Percentiles rank a stretch among this genome's conserved stretches.
Evolutionary conservation across 2,888 invertebrate species (phyloP).

Genomic region (Napeogenes inachia): DNA sequence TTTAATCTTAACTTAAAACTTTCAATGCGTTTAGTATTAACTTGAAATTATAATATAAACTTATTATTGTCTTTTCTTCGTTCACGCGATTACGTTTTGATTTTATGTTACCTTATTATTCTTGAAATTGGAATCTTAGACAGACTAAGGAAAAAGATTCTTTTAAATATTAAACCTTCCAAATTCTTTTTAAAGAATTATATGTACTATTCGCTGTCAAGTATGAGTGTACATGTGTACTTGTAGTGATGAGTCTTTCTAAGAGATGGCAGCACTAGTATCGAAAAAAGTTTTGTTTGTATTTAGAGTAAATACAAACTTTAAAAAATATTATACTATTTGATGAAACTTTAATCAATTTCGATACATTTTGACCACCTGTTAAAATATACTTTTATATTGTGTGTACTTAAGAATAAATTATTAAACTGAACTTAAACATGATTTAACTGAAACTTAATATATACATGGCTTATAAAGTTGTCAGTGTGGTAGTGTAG

Average conservation of each 20-base stretch:
- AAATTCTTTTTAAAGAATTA: neutral
- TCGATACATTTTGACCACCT: no score
- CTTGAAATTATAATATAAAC: no score
- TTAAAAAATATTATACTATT: no score
- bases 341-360: no score
- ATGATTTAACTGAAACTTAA: no score
- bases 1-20: conserved; percentile 52
- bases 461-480: conserved; percentile 3
- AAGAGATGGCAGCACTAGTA: conserved; percentile 27
- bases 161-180: no score
- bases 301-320: neutral
- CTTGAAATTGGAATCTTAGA: no score
- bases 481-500: neutral
- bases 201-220: neutral
- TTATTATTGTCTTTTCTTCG: neutral
- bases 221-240: neutral
- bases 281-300: neutral
- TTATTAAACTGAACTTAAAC: no score
- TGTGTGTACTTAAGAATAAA: neutral
- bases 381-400: neutral
- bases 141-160: no score
- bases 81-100: neutral
- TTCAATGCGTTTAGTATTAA: neutral
- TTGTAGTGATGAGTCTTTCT: conserved; percentile 16
- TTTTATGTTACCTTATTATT: neutral